A percentile compares a stretch with the other conserved stretches of the same genome.
Evolutionary conservation across 2,797 vertebrate species (phyloP).

Genomic region (Chaenodraco wilsoni): DNA sequence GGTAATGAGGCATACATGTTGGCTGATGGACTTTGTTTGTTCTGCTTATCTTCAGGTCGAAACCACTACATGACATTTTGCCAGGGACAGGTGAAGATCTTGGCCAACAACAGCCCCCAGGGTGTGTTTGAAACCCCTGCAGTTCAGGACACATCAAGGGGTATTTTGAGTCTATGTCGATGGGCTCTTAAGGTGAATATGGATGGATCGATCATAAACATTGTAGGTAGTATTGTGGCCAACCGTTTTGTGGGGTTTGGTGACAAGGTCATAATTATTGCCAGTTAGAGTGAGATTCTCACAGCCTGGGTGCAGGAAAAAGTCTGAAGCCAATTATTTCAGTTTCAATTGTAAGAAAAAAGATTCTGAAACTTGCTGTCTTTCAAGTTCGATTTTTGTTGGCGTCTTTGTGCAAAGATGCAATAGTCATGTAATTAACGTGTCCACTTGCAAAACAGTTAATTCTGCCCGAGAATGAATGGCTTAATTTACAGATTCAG

Average conservation of each 20-base stretch:
- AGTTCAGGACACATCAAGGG: conserved; percentile 2
- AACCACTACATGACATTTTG: conserved; percentile 41
- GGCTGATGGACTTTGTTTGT: conserved; percentile 59
- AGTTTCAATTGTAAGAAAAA: too few species aligned
- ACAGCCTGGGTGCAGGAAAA: background rate
- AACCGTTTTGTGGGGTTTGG: background rate
- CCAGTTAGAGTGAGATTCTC: conserved; percentile 5
- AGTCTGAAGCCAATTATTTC: too few species aligned
- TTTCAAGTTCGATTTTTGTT: too few species aligned
- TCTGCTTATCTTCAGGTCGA: conserved; percentile 58
- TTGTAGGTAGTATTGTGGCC: background rate
- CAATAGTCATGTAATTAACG: too few species aligned
- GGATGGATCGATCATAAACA: conserved; percentile 20
- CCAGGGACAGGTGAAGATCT: conserved; percentile 40
- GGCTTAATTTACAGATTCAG: too few species aligned
- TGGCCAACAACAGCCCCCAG: conserved; percentile 11
- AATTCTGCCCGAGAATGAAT: too few species aligned
- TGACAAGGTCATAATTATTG: conserved; percentile 25
- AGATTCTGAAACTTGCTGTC: too few species aligned
- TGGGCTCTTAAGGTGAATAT: background rate
- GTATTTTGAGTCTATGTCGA: conserved; percentile 2
- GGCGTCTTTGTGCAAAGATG: too few species aligned
- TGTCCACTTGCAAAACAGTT: too few species aligned
- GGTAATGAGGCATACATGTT: conserved; percentile 65
- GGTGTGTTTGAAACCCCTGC: background rate